Evolutionary conservation across 2,113 vertebrate genomes (phyloP).

Genomic region (Scortum barcoo): DNA sequence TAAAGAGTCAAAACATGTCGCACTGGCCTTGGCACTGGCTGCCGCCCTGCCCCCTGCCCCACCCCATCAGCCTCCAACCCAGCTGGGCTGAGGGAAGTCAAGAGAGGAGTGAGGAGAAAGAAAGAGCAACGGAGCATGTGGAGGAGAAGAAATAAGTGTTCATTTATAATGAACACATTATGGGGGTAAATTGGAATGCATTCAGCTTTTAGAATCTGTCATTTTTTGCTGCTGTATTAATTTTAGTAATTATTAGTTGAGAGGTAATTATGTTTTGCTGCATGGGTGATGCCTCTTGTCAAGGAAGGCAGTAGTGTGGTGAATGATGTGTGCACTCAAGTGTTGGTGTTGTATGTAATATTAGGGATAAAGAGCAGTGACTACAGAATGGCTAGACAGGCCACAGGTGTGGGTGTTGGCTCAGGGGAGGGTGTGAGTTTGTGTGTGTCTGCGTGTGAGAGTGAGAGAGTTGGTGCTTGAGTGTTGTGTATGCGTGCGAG

Average conservation of each 20-base stretch:
- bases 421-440: conserved; percentile 28
- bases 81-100: conserved; percentile 52
- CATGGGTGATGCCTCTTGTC: conserved; percentile 52
- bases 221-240: conserved; percentile 65
- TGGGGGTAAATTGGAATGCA: conserved; percentile 64
- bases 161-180: conserved; percentile 75
- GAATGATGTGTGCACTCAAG: conserved; percentile 35
- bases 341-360: conserved; percentile 22
- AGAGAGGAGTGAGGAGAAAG: conserved; percentile 30
- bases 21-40: conserved; percentile 63
- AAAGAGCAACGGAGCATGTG: conserved; percentile 42
- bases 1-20: conserved; percentile 69
- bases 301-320: conserved; percentile 41
- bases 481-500: conserved; percentile 44
- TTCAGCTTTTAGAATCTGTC: conserved; percentile 62
- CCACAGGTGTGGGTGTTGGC: conserved; percentile 69
- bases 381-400: conserved; percentile 38
- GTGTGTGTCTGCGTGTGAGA: conserved; percentile 21
- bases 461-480: conserved; percentile 26
- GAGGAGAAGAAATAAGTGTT: conserved; percentile 61
- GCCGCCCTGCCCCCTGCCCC: conserved; percentile 27
- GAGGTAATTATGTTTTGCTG: conserved; percentile 68
- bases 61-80: conserved; percentile 38
- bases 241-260: conserved; percentile 77
- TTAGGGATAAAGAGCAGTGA: conserved; percentile 20